phyloP scores from a whole-genome alignment of 2,888 invertebrate species.

The Synergus laeviventris region DNA sequence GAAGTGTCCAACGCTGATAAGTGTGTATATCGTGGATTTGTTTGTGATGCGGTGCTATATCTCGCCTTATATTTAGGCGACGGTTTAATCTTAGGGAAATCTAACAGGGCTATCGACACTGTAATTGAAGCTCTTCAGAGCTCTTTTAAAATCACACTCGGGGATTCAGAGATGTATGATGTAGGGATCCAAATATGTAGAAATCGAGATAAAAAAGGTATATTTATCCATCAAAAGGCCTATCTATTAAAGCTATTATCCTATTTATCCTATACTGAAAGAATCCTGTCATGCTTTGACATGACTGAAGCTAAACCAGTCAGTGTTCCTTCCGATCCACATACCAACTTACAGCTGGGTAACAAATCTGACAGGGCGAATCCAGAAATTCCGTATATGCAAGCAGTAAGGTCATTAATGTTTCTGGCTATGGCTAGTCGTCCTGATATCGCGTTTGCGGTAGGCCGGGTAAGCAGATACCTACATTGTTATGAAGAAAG shows the following conservation, averaged over 20 bases:
- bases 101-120: background rate
- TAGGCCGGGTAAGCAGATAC: constrained; percentile 43
- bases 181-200: constrained; percentile 36
- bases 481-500: constrained; percentile 41
- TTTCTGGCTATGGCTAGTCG: constrained; percentile 46
- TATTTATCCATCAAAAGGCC: constrained; percentile 22
- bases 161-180: constrained; percentile 7
- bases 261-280: constrained; percentile 41
- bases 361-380: background rate
- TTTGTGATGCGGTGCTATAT: background rate
- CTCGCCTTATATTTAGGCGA: constrained; percentile 20
- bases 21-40: background rate
- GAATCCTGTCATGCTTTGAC: constrained; percentile 33
- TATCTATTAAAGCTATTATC: no score
- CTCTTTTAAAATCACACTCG: constrained; percentile 30
- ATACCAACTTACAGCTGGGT: background rate
- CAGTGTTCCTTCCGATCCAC: constrained; percentile 25
- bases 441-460: constrained; percentile 47
- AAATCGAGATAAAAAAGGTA: background rate
- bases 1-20: background rate
- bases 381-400: constrained; percentile 43
- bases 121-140: constrained; percentile 7
- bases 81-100: background rate
- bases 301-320: constrained; percentile 39
- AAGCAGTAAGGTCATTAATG: constrained; percentile 47